Evolutionary conservation across 2,797 vertebrate genomes (phyloP).

Genomic region (Cuniculus paca): DNA sequence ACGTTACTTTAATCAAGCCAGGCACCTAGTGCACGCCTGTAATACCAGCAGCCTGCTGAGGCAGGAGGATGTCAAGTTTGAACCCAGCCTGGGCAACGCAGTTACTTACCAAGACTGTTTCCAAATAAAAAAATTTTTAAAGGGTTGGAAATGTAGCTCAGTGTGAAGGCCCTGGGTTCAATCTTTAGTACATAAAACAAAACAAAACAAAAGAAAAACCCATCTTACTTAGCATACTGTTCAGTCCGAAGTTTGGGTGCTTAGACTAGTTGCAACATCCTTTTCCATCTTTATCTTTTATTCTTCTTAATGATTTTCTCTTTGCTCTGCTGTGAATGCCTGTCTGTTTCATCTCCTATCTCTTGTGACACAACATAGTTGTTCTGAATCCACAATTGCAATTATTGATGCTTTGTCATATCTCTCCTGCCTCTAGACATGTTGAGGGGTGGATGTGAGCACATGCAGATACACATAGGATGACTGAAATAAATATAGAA

Average conservation of each 20-base stretch:
- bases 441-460: neutral
- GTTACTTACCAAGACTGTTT: neutral
- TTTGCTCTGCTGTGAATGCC: neutral
- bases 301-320: constrained; percentile 36
- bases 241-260: neutral
- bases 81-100: neutral
- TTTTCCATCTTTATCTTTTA: constrained; percentile 1
- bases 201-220: neutral
- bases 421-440: neutral
- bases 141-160: neutral
- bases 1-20: neutral
- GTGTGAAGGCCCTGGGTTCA: neutral
- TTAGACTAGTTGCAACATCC: neutral
- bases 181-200: neutral
- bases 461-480: neutral
- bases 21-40: neutral
- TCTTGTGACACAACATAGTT: neutral
- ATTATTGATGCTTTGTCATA: constrained; percentile 12
- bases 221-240: neutral
- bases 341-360: neutral
- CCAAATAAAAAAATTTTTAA: neutral
- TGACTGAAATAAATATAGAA: neutral
- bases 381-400: constrained; percentile 23
- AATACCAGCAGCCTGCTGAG: neutral
- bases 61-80: neutral